phyloP scores from a whole-genome alignment of 2,113 vertebrate genomes.

The Calonectris borealis region DNA sequence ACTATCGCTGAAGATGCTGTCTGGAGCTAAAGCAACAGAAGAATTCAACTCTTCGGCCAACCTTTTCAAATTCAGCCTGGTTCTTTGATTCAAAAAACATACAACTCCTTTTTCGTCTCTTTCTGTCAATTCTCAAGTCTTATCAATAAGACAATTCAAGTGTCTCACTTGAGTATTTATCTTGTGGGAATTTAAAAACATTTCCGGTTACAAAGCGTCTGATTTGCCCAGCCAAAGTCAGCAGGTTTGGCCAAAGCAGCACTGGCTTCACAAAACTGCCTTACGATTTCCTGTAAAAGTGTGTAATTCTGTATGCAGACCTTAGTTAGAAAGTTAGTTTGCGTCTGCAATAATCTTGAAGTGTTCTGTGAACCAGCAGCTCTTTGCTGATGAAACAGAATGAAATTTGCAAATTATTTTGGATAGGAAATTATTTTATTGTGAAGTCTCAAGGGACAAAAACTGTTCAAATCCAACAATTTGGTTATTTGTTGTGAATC shows the following conservation, averaged over 20 bases:
- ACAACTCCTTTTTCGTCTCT: background rate
- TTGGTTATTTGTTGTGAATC: background rate
- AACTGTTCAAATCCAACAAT: background rate
- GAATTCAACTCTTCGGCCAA: background rate
- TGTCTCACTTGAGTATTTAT: background rate
- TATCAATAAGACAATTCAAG: background rate
- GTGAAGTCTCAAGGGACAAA: background rate
- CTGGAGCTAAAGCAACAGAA: background rate
- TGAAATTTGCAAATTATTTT: background rate
- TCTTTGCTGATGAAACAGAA: background rate
- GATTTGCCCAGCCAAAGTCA: background rate
- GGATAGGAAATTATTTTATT: background rate
- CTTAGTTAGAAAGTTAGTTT: no score
- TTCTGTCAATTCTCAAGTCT: background rate
- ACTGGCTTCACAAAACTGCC: background rate
- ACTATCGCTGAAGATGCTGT: background rate
- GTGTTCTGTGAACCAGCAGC: background rate
- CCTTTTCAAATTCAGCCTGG: background rate
- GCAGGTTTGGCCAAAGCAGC: background rate
- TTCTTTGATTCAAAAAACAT: background rate
- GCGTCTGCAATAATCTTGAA: background rate
- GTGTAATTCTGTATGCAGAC: background rate
- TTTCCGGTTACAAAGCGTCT: background rate
- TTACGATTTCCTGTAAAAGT: background rate
- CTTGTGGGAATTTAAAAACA: background rate